Evolutionary conservation across 2,888 invertebrate genomes (phyloP), one percentile per base, ranked within the genome.

Genomic region (Pristionchus maxplancki): DNA sequence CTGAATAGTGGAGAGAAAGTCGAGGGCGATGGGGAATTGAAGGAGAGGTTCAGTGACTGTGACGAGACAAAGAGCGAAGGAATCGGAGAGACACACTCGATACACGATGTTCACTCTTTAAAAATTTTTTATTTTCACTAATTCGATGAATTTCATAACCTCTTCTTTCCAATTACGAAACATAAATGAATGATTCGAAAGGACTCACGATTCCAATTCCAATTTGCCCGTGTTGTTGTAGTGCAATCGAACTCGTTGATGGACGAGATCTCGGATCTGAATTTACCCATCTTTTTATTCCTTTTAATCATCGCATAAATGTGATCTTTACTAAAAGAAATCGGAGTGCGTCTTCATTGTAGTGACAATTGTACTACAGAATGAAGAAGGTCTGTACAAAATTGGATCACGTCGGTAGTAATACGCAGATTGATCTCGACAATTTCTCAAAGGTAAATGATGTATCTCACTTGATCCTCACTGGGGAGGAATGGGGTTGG

Each of bases 211-310:
- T 64, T 86, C 86, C 67, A 86, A 67, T 44, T 86, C 86, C 24
- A 86, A 9, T 48, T 48, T 86, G 3, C 86, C 86, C 28, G 67
- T 86, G 37, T 86, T 86, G 48, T 86, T 86, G 86, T n/a, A 86
- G 86, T 86, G 86, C 48, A 86, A 62, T 31, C 86, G 86, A n/a
- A 86, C 86, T 67, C 86, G 64, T 15, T 86, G 86, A 86, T 53
- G 86, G 20, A 86, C 48, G 34, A 86, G 44, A 28, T 86, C 67
- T 17, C 50, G 37, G 20, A 84, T 84, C 84, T 84, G 40, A 24
- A 84, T 11, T 28, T 13, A 53, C 2, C 9, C 15, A 8, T 20
- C 17, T 28, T 28, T 9, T 1, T 15, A 48, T n/a, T n/a, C n/a
- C n/a, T n/a, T 44, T 67, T 15, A 67, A 31, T 67, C 6, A 31